Percentiles rank a stretch among this genome's conserved stretches.
Evolutionary conservation across 2,888 invertebrate species (phyloP).

Genomic region (Agelastica alni): DNA sequence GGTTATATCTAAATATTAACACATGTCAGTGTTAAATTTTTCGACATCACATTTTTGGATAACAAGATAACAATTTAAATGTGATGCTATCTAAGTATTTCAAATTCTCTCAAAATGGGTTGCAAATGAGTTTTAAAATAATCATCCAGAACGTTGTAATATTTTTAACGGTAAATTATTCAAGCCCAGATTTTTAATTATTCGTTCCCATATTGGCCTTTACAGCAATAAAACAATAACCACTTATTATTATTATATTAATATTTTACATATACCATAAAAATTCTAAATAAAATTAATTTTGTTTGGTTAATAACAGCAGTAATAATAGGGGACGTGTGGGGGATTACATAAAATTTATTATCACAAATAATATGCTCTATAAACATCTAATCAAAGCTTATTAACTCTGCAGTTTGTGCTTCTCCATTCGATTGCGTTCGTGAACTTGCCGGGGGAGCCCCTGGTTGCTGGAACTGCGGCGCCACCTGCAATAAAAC

Average conservation of each 20-base stretch:
- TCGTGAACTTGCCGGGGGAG: conserved; percentile 34
- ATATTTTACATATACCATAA: not conserved
- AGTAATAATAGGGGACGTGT: conserved; percentile 2
- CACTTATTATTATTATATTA: not conserved
- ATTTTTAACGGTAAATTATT: no score
- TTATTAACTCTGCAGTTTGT: conserved; percentile 78
- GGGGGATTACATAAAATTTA: conserved; percentile 10
- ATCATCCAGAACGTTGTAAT: no score
- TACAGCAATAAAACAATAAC: not conserved
- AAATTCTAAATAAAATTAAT: conserved; percentile 2
- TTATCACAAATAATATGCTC: conserved; percentile 16
- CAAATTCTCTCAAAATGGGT: no score
- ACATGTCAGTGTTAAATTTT: no score
- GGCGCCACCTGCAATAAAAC: conserved; percentile 28
- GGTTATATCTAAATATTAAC: no score
- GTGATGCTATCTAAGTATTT: no score
- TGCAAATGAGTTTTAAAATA: no score
- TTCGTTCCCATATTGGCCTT: not conserved
- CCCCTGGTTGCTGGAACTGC: conserved; percentile 31
- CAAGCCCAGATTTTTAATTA: no score
- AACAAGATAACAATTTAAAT: no score
- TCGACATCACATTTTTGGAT: no score
- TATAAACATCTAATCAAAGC: conserved; percentile 68
- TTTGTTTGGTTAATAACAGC: conserved; percentile 1
- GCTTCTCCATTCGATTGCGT: conserved; percentile 55